Evolutionary conservation across 1,140 invertebrate species (phyloP).

Genomic region (Nomia melanderi): DNA sequence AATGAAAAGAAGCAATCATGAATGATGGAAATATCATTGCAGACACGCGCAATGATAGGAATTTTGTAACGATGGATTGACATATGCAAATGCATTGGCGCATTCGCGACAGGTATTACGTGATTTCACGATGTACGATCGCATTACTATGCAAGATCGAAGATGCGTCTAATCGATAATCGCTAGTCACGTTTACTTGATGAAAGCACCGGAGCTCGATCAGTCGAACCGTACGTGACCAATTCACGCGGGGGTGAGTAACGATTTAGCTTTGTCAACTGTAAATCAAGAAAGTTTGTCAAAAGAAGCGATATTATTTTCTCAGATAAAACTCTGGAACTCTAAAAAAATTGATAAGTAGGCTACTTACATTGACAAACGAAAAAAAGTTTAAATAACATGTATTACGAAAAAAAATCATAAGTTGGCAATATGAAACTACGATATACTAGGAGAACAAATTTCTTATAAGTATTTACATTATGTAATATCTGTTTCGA

Average conservation of each 20-base stretch:
- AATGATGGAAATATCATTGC: conserved; percentile 10
- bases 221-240: conserved; percentile 47
- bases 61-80: conserved; percentile 49
- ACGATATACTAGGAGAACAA: too few species aligned
- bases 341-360: too few species aligned
- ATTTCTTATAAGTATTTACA: too few species aligned
- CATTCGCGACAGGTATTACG: conserved; percentile 55
- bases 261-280: neutral
- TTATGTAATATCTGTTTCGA: too few species aligned
- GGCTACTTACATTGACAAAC: too few species aligned
- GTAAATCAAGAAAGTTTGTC: conserved; percentile 29
- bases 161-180: conserved; percentile 58
- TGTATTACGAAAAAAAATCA: too few species aligned
- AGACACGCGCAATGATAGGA: conserved; percentile 29
- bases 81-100: conserved; percentile 55
- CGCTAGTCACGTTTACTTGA: conserved; percentile 46
- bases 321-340: neutral
- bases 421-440: too few species aligned
- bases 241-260: conserved; percentile 37
- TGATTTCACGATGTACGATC: conserved; percentile 57
- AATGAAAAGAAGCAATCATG: too few species aligned
- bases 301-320: neutral
- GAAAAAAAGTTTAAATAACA: too few species aligned
- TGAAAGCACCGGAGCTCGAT: conserved; percentile 36
- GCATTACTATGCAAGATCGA: conserved; percentile 57